A percentile compares a stretch with the other conserved stretches of the same genome.
These are phyloP conservation scores for Beris chalybata DNA, from an alignment of 2,888 invertebrate genomes.

Conservation along the genomic window DNA sequence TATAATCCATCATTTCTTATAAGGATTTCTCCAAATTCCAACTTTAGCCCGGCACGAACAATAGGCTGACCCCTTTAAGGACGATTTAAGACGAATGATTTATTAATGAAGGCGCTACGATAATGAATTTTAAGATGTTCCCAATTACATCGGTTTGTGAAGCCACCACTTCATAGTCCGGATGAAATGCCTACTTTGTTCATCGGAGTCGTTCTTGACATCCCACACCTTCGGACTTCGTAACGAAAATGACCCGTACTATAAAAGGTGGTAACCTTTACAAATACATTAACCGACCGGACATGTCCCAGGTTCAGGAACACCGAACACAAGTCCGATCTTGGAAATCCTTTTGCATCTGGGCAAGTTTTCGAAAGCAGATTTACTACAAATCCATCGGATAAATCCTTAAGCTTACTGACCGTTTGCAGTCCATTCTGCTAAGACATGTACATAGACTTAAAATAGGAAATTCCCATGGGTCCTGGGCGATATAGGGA, in stretches of 20 bases:
- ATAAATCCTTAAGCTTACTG: slow-evolving; percentile 43
- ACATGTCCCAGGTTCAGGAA: slow-evolving; percentile 1
- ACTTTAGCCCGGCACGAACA: too few species aligned
- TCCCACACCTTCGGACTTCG: not conserved
- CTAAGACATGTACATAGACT: slow-evolving; percentile 47
- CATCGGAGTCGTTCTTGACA: not conserved
- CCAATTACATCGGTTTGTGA: not conserved
- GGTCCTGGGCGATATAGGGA: slow-evolving; percentile 29
- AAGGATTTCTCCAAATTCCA: too few species aligned
- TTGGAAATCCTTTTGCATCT: slow-evolving; percentile 32
- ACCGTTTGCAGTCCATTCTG: slow-evolving; percentile 42
- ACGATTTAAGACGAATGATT: slow-evolving; percentile 26
- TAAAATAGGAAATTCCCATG: slow-evolving; percentile 39
- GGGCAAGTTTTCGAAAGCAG: slow-evolving; percentile 41
- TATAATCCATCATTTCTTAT: too few species aligned
- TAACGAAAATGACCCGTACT: not conserved
- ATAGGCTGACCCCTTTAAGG: not conserved
- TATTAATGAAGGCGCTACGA: slow-evolving; percentile 15
- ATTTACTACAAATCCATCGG: slow-evolving; percentile 42
- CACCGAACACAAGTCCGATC: slow-evolving; percentile 18
- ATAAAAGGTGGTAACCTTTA: slow-evolving; percentile 1
- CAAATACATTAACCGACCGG: not conserved
- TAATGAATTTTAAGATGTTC: slow-evolving; percentile 23
- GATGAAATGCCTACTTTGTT: not conserved
- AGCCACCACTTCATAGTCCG: not conserved